Evolutionary conservation across 1,140 invertebrate genomes (phyloP).

Genomic region (Melanaphis sacchari): DNA sequence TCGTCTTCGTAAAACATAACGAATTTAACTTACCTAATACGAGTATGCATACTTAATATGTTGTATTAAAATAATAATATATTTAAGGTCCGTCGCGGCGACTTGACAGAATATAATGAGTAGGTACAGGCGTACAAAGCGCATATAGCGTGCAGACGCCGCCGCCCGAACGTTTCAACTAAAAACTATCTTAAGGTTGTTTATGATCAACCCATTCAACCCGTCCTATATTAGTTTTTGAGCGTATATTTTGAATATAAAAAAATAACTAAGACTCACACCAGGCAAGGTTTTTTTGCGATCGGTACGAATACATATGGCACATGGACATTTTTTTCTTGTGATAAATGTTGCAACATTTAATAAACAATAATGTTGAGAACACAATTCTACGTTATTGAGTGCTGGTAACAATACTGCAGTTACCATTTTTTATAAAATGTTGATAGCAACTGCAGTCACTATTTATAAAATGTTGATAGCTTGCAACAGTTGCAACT

Average conservation of each 20-base stretch:
- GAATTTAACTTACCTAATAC: neutral
- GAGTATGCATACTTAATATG: neutral
- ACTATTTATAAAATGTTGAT: neutral
- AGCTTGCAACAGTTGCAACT: neutral
- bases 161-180: neutral
- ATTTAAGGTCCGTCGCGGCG: neutral
- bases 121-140: neutral
- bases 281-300: no score
- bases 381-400: neutral
- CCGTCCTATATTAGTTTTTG: neutral
- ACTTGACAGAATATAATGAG: neutral
- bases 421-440: neutral
- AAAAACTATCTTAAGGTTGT: neutral
- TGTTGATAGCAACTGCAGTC: neutral
- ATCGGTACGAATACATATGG: neutral
- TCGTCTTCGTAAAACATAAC: neutral
- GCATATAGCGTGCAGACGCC: neutral
- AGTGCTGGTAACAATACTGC: neutral
- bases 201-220: neutral
- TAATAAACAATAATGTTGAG: neutral
- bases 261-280: no score
- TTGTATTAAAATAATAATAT: neutral
- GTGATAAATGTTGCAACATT: no score
- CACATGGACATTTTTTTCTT: neutral
- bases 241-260: neutral